These are phyloP conservation scores for Dicyrtoma fusca DNA, from an alignment of 2,888 invertebrate species.

Conservation along the genomic window DNA sequence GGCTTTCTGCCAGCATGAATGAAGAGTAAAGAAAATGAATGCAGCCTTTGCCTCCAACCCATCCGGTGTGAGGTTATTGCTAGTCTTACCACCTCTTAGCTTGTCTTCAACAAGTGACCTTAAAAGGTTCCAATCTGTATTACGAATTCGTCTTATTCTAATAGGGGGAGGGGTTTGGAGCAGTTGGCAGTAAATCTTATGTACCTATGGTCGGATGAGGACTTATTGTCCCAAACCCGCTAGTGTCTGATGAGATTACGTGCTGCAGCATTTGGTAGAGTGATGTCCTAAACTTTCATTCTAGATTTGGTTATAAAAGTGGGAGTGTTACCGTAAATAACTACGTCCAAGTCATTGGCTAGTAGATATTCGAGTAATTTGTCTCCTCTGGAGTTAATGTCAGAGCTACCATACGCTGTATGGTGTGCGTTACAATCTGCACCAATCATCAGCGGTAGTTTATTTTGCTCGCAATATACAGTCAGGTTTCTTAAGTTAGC, in stretches of 20 bases:
- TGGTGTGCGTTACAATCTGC: conserved; percentile 46
- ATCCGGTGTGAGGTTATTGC: no score
- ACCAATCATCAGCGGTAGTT: conserved; percentile 33
- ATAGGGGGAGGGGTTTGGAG: not conserved
- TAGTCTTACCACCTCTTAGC: no score
- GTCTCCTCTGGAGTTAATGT: conserved; percentile 35
- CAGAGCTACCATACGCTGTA: conserved; percentile 35
- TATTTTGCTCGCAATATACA: no score
- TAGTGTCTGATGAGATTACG: conserved; percentile 13
- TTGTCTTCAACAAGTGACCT: no score
- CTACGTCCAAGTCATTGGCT: conserved; percentile 23
- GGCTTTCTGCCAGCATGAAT: no score
- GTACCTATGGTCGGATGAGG: conserved; percentile 41
- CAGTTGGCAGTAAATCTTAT: conserved; percentile 4
- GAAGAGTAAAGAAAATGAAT: no score
- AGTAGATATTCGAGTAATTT: conserved; percentile 33
- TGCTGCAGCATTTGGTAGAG: conserved; percentile 6
- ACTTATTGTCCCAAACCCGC: conserved; percentile 30
- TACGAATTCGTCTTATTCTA: conserved; percentile 17
- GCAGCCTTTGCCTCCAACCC: no score
- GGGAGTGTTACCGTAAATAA: conserved; percentile 15
- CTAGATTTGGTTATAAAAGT: conserved; percentile 37
- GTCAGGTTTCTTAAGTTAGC: no score
- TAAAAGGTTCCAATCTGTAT: conserved; percentile 27
- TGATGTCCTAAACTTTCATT: conserved; percentile 39